A percentile compares a stretch with the other conserved stretches of the same genome.
Conservation (phyloP, 2,888 invertebrate species). For the Chaitophorus viminalis region DNA sequence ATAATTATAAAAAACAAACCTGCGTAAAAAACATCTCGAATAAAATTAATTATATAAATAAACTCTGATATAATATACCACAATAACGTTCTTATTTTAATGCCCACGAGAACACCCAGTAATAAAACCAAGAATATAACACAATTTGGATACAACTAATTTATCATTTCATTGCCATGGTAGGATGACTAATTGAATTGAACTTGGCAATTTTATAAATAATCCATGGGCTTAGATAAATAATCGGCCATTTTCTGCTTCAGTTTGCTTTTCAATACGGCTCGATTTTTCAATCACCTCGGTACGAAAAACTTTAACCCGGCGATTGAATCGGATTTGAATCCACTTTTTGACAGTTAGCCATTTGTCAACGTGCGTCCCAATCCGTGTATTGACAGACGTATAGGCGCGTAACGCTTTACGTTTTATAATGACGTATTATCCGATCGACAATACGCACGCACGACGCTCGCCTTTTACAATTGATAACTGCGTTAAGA, state of each 20-base stretch:
- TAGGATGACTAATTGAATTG: neutral
- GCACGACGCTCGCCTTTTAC: neutral
- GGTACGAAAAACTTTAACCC: neutral
- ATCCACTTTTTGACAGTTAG: slow-evolving; percentile 39
- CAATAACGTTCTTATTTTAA: too few relatives aligned
- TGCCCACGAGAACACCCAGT: too few relatives aligned
- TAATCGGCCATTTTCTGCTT: neutral
- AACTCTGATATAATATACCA: too few relatives aligned
- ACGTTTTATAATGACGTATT: neutral
- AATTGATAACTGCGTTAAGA: neutral
- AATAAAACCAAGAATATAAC: too few relatives aligned
- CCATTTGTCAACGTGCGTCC: slow-evolving; percentile 30
- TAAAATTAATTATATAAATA: too few relatives aligned
- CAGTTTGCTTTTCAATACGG: neutral
- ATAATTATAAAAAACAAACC: too few relatives aligned
- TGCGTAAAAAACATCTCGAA: too few relatives aligned
- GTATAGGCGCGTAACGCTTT: neutral
- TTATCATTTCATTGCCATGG: too few relatives aligned
- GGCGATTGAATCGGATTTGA: slow-evolving; percentile 49
- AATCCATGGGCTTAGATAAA: neutral
- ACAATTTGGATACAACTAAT: too few relatives aligned
- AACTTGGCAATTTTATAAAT: neutral
- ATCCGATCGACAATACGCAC: neutral
- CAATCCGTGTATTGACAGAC: slow-evolving; percentile 24
- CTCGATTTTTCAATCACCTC: slow-evolving; percentile 30